phyloP scores from a whole-genome alignment of 2,888 invertebrate species.

The Phalera bucephala region DNA sequence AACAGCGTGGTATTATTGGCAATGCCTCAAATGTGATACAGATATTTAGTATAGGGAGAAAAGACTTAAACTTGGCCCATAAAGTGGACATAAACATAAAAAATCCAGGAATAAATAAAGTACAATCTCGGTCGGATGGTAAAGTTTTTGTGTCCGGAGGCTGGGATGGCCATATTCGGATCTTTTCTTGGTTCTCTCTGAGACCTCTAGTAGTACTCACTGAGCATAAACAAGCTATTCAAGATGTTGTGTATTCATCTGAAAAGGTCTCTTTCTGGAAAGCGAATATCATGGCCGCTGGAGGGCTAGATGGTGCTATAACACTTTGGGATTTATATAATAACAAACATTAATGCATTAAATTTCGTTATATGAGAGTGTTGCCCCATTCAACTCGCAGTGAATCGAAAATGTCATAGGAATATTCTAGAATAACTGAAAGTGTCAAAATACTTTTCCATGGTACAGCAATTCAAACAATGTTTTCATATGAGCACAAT shows the following conservation, averaged over 20 bases:
- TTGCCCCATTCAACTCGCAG: slow-evolving; percentile 23
- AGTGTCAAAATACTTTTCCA: slow-evolving; percentile 24
- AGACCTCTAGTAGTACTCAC: slow-evolving; percentile 88
- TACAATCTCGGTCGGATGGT: slow-evolving; percentile 86
- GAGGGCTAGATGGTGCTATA: slow-evolving; percentile 89
- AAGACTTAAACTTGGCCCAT: slow-evolving; percentile 79
- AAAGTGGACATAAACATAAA: slow-evolving; percentile 86
- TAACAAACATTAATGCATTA: slow-evolving; percentile 55
- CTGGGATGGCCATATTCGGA: slow-evolving; percentile 89
- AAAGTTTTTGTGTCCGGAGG: slow-evolving; percentile 89
- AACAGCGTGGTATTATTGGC: slow-evolving; percentile 87
- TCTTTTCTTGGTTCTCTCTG: slow-evolving; percentile 91
- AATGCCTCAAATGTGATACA: slow-evolving; percentile 85
- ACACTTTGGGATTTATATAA: slow-evolving; percentile 93
- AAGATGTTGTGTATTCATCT: slow-evolving; percentile 88
- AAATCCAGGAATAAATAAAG: slow-evolving; percentile 88
- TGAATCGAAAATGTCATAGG: slow-evolving; percentile 15
- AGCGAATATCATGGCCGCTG: slow-evolving; percentile 90
- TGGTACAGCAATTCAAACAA: slow-evolving; percentile 14
- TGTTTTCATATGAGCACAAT: slow-evolving; percentile 23
- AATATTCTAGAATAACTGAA: slow-evolving; percentile 22
- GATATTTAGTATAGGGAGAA: slow-evolving; percentile 82
- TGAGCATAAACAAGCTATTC: slow-evolving; percentile 87
- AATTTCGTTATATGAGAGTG: slow-evolving; percentile 23
- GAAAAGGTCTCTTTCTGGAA: slow-evolving; percentile 86